phyloP scores from a whole-genome alignment of 1,140 invertebrate species.

The Asbolus verrucosus region DNA sequence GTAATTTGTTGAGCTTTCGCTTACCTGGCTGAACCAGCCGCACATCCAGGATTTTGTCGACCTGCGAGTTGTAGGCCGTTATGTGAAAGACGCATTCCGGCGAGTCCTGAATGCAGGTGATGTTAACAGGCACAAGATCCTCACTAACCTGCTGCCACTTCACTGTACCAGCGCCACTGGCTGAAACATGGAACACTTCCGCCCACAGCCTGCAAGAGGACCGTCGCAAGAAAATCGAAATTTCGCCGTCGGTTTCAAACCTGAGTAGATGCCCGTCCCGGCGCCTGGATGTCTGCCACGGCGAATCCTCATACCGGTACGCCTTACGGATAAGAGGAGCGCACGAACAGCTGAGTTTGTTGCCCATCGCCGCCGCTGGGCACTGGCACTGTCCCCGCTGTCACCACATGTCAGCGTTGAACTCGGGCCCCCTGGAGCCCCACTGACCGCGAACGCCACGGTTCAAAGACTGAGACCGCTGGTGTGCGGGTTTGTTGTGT shows the following conservation, averaged over 20 bases:
- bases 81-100: conserved; percentile 97
- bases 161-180: conserved; percentile 87
- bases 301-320: conserved; percentile 93
- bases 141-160: conserved; percentile 98
- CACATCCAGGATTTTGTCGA: conserved; percentile 97
- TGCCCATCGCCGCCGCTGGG: conserved; percentile 81
- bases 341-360: conserved; percentile 95
- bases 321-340: conserved; percentile 93
- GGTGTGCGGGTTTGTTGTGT: conserved; percentile 62
- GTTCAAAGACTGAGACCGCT: conserved; percentile 77
- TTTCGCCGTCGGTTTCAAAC: too few species aligned
- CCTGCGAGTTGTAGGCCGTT: conserved; percentile 97
- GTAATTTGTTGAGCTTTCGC: neutral
- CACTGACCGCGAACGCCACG: conserved; percentile 75
- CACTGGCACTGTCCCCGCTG: conserved; percentile 70
- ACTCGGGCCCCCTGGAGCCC: conserved; percentile 70
- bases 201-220: conserved; percentile 87
- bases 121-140: conserved; percentile 97
- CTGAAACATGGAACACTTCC: conserved; percentile 96
- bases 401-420: conserved; percentile 76
- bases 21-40: conserved; percentile 95
- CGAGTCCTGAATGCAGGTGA: conserved; percentile 95
- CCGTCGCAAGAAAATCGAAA: too few species aligned
- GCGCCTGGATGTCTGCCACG: conserved; percentile 88
- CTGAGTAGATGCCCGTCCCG: conserved; percentile 92